Evolutionary conservation across 1,140 invertebrate species (phyloP), one percentile per base, ranked within the genome.

Genomic region (Rhopalosiphum padi): DNA sequence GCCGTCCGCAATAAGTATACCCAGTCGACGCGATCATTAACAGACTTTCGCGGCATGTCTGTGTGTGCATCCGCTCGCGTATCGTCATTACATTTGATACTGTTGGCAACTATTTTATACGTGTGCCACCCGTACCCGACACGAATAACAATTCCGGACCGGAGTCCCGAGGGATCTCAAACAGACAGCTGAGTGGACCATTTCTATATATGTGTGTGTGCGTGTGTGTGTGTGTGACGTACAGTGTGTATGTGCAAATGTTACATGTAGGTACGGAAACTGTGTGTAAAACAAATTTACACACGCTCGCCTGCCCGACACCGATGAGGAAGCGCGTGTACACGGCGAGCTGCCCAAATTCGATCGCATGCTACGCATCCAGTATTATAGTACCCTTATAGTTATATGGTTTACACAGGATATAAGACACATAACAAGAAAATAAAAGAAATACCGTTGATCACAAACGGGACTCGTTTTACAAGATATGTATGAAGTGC

Each of bases 41-140:
- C 83, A 85, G 83, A 85, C 83, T 85, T 85, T 41, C 83, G 8
- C 23, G 83, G 22, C 37, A 23, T 43, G 37, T 43, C 22, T 85
- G 9, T 37, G 37, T 85, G 30, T 30, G 55, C 8, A 25, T 60
- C 25, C 4, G 55, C 55, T 25, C 55, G 25, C 60, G 60, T 77
- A 77, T 77, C 60, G 60, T 77, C 60, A 41, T 85, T 85, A 85
- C 37, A 85, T 85, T 85, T 43, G 83, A 43, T 85, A 43, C 41
- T 85, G 37, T 85, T 43, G 37, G 83, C 83, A 85, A 85, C 83
- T 85, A 85, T 85, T 87, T 87, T 87, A 87, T 83, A 83, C 37
- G 37, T 22, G 82, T 41, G 30, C 30, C 60, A 23, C 25, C 55
- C 60, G n/a, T 77, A 77, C 60, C 60, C 37, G 82, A 83, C 82